A percentile compares a stretch with the other conserved stretches of the same genome.
phyloP scores from a whole-genome alignment of 2,797 vertebrate species.

The Labroides dimidiatus region DNA sequence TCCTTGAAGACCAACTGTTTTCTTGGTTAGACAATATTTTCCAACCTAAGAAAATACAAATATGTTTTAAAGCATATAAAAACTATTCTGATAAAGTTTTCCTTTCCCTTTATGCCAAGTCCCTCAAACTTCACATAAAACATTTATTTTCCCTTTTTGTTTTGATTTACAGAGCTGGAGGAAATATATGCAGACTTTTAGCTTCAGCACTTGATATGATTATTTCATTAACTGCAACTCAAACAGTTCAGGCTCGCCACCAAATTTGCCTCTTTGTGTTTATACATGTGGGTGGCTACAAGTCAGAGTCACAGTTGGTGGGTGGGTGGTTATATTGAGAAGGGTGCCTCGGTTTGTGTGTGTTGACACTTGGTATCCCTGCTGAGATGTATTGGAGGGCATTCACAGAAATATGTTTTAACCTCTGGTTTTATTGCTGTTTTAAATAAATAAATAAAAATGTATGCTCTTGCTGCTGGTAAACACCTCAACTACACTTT shows the following conservation, averaged over 20 bases:
- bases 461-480: neutral
- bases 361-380: neutral
- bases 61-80: neutral
- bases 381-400: slow-evolving; percentile 13
- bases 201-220: neutral
- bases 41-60: neutral
- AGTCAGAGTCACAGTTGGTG: slow-evolving; percentile 16
- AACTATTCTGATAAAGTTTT: neutral
- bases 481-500: neutral
- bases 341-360: slow-evolving; percentile 11
- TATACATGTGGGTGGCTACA: neutral
- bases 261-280: neutral
- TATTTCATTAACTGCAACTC: neutral
- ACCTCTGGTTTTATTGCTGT: slow-evolving; percentile 22
- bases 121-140: neutral
- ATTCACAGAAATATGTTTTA: slow-evolving; percentile 26
- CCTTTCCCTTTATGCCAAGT: neutral
- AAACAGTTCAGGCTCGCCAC: neutral
- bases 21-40: neutral
- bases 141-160: neutral
- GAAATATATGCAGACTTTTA: slow-evolving; percentile 2
- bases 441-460: slow-evolving; percentile 29
- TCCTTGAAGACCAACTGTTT: no score
- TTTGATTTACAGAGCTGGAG: neutral
- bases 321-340: slow-evolving; percentile 2